These are phyloP conservation scores for Eriocheir sinensis DNA, from an alignment of 1,140 invertebrate genomes.

Conservation along the genomic window DNA sequence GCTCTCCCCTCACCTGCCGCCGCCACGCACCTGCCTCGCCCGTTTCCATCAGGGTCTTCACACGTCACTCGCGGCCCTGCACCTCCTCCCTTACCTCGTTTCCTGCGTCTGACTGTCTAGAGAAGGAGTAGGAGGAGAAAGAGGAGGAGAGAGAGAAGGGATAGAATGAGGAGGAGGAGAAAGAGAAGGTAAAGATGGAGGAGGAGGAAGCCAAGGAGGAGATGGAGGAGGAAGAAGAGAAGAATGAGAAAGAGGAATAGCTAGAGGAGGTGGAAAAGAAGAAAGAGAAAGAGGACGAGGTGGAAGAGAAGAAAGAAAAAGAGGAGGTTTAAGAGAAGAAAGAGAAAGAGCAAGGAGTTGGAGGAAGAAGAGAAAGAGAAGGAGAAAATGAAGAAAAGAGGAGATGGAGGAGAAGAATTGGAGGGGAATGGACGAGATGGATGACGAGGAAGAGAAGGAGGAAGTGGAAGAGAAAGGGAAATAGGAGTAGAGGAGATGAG, in stretches of 20 bases:
- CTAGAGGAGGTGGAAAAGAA: too few species aligned
- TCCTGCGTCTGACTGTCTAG: background rate
- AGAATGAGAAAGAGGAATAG: background rate
- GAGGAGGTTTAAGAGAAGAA: too few species aligned
- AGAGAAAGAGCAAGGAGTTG: too few species aligned
- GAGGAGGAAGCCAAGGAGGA: slow-evolving; percentile 18
- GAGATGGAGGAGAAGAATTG: too few species aligned
- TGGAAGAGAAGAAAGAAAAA: too few species aligned
- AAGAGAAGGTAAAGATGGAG: background rate
- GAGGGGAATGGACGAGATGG: background rate
- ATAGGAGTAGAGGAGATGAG: background rate
- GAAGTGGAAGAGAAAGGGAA: background rate
- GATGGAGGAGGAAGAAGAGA: background rate
- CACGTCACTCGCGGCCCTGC: background rate
- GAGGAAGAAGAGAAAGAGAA: too few species aligned
- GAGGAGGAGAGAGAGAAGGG: background rate
- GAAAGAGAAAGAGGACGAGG: too few species aligned
- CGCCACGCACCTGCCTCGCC: background rate
- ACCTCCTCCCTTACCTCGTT: background rate
- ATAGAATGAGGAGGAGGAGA: background rate
- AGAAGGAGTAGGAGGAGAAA: background rate
- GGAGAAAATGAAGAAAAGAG: too few species aligned
- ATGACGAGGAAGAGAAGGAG: background rate
- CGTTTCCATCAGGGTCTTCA: background rate
- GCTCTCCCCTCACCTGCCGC: background rate